Evolutionary conservation across 1,140 invertebrate genomes (phyloP).

Genomic region (Radopholus similis): DNA sequence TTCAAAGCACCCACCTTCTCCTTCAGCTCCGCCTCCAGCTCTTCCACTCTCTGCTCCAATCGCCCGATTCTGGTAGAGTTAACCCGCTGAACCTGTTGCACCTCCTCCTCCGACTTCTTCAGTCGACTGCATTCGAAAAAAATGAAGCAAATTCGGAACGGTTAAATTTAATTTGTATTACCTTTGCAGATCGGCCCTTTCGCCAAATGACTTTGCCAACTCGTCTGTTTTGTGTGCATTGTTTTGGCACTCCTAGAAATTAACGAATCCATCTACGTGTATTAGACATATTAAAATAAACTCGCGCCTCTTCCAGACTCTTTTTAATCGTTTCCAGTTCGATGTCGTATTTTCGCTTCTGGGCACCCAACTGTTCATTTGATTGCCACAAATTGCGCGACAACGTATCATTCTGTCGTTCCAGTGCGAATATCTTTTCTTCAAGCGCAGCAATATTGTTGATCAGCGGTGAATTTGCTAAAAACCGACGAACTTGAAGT

Average conservation of each 20-base stretch:
- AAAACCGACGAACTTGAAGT: constrained; percentile 2
- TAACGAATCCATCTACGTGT: background rate
- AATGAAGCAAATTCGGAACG: background rate
- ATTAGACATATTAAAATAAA: background rate
- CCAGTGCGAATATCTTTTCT: constrained; percentile 16
- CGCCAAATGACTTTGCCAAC: background rate
- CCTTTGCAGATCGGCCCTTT: background rate
- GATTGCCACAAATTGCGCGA: background rate
- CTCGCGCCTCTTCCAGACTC: constrained; percentile 10
- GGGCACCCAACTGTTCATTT: background rate
- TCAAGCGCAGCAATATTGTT: constrained; percentile 18
- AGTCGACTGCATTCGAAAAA: constrained; percentile 6
- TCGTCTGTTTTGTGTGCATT: constrained; percentile 1
- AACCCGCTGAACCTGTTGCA: background rate
- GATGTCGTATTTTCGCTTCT: constrained; percentile 1
- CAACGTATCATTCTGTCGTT: constrained; percentile 28
- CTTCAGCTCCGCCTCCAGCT: constrained; percentile 2
- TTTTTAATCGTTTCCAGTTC: background rate
- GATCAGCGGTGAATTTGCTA: constrained; percentile 25
- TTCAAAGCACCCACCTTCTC: background rate
- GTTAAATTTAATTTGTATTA: background rate
- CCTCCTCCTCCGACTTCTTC: background rate
- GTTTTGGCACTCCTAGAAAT: background rate
- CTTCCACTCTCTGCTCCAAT: background rate
- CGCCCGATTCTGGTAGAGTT: background rate